These are phyloP conservation scores for Acleris literana DNA, from an alignment of 2,888 invertebrate genomes.

Conservation along the genomic window DNA sequence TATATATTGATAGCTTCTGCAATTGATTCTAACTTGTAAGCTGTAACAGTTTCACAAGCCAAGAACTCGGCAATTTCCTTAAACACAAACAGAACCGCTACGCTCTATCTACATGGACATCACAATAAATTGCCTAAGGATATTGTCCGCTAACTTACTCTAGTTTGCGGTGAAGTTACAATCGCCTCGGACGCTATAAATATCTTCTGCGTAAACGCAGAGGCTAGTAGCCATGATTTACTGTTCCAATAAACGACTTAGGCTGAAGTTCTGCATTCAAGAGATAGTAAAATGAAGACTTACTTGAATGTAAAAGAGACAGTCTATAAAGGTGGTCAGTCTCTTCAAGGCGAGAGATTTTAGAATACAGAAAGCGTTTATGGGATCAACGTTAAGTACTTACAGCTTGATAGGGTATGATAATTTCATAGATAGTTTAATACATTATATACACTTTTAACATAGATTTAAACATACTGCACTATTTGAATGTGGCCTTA, in stretches of 20 bases:
- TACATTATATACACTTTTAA: too few species aligned
- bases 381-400: too few species aligned
- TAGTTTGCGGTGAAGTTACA: slow-evolving; percentile 31
- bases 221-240: slow-evolving; percentile 27
- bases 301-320: background rate
- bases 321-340: background rate
- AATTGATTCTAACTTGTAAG: too few species aligned
- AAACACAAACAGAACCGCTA: slow-evolving; percentile 4
- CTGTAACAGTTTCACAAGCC: background rate
- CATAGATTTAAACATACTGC: too few species aligned
- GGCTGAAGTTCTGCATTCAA: slow-evolving; percentile 21
- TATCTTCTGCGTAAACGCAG: slow-evolving; percentile 30
- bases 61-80: background rate
- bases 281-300: slow-evolving; percentile 14
- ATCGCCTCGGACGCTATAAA: slow-evolving; percentile 29
- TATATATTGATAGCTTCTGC: too few species aligned
- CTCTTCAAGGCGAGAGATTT: background rate
- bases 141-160: slow-evolving; percentile 27
- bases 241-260: slow-evolving; percentile 26
- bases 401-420: too few species aligned
- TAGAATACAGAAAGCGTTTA: too few species aligned
- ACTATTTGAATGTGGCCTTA: too few species aligned
- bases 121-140: slow-evolving; percentile 14
- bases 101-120: slow-evolving; percentile 9
- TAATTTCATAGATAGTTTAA: too few species aligned